phyloP scores from a whole-genome alignment of 2,888 invertebrate species.

The Acanthosepion pharaonis region DNA sequence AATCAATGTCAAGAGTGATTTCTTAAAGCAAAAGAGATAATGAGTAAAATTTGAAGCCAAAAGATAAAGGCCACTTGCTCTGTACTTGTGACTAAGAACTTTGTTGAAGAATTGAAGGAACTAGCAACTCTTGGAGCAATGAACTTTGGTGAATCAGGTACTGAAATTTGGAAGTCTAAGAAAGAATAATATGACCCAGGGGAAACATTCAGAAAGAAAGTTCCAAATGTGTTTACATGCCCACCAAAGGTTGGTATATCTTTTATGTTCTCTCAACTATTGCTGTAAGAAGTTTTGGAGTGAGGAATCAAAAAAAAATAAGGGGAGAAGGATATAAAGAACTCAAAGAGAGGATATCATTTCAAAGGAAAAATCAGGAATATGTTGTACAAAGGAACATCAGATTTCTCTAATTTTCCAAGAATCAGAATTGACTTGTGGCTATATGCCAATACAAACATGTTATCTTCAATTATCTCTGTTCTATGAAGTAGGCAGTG shows the following conservation, averaged over 20 bases:
- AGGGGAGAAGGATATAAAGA: background rate
- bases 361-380: constrained; percentile 8
- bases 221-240: background rate
- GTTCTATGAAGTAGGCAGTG: background rate
- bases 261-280: background rate
- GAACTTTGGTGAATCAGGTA: background rate
- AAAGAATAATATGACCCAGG: constrained; percentile 14
- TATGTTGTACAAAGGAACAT: background rate
- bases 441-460: background rate
- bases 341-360: background rate
- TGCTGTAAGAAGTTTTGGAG: background rate
- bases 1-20: background rate
- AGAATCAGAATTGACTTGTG: background rate
- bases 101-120: background rate
- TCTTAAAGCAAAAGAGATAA: background rate
- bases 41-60: background rate
- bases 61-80: background rate
- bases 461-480: background rate
- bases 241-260: background rate
- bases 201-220: background rate
- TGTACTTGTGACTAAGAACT: background rate
- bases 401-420: background rate
- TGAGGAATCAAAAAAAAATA: background rate
- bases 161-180: background rate
- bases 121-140: background rate